Conservation (phyloP, 2,113 vertebrate species). For the Phoxinus phoxinus region DNA sequence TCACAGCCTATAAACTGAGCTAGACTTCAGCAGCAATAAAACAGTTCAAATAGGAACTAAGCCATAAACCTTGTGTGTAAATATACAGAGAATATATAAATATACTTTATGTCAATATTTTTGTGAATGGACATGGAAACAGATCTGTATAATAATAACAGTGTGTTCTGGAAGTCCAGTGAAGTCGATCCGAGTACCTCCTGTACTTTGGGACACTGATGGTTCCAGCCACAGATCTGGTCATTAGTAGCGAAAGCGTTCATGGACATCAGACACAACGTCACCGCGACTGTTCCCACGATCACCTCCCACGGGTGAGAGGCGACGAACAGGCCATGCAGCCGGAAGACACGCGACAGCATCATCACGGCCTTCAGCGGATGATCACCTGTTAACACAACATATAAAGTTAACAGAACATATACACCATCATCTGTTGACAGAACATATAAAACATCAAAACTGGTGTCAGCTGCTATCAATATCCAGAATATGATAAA, state of each 20-base stretch:
- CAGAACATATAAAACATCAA: neutral
- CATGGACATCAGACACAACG: constrained; percentile 96
- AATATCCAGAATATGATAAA: neutral
- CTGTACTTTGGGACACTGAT: constrained; percentile 90
- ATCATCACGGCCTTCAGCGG: constrained; percentile 64
- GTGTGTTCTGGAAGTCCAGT: neutral
- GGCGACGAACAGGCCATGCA: constrained; percentile 91
- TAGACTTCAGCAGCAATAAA: neutral
- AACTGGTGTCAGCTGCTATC: neutral
- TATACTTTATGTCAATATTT: neutral
- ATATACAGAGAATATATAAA: neutral
- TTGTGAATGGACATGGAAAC: neutral
- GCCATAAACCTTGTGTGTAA: neutral
- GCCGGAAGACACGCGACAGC: constrained; percentile 86
- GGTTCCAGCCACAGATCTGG: constrained; percentile 94
- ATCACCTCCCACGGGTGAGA: constrained; percentile 96
- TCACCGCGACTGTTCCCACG: constrained; percentile 90
- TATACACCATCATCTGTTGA: neutral
- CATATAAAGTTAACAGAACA: neutral
- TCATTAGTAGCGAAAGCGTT: constrained; percentile 91
- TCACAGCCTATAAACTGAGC: neutral
- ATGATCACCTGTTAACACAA: no score
- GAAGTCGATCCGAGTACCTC: constrained; percentile 76
- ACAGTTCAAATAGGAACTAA: neutral
- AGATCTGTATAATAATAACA: neutral